These are phyloP conservation scores for Epizoanthus rinbou DNA, from an alignment of 92 coral and sea anemone species.

Conservation along the genomic window DNA sequence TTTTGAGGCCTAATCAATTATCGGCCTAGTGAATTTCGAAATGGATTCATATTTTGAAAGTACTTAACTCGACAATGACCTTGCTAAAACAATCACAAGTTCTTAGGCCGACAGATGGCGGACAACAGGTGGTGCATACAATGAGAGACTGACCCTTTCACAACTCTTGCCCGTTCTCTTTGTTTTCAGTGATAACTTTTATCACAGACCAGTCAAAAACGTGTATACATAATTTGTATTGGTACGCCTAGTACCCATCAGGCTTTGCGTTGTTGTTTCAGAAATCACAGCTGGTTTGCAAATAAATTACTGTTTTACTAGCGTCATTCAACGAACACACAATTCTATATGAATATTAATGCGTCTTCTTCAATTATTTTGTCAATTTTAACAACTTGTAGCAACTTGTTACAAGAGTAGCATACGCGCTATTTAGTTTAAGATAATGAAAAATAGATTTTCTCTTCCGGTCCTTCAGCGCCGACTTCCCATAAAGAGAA, in stretches of 20 bases:
- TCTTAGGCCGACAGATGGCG: constrained; percentile 41
- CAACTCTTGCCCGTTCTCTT: constrained; percentile 14
- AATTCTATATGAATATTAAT: constrained; percentile 38
- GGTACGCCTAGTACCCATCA: constrained; percentile 16
- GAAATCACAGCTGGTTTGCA: constrained; percentile 10
- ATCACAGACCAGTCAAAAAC: constrained; percentile 8
- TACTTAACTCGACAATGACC: background rate
- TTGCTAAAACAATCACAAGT: constrained; percentile 17
- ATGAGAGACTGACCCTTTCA: constrained; percentile 38
- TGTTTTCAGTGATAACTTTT: constrained; percentile 21
- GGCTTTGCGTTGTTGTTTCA: constrained; percentile 12
- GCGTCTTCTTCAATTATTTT: constrained; percentile 19
- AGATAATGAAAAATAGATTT: background rate
- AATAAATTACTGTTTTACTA: constrained; percentile 12
- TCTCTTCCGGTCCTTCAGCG: background rate
- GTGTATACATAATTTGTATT: constrained; percentile 7
- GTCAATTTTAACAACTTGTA: constrained; percentile 29
- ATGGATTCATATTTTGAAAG: constrained; percentile 2
- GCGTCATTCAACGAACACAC: constrained; percentile 20
- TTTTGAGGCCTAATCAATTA: background rate
- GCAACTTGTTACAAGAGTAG: background rate
- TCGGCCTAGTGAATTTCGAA: background rate
- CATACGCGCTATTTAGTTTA: background rate
- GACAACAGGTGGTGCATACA: constrained; percentile 30
- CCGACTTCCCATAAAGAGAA: background rate